These are phyloP conservation scores for Mesitornis unicolor DNA, from an alignment of 2,113 vertebrate species.

Conservation along the genomic window DNA sequence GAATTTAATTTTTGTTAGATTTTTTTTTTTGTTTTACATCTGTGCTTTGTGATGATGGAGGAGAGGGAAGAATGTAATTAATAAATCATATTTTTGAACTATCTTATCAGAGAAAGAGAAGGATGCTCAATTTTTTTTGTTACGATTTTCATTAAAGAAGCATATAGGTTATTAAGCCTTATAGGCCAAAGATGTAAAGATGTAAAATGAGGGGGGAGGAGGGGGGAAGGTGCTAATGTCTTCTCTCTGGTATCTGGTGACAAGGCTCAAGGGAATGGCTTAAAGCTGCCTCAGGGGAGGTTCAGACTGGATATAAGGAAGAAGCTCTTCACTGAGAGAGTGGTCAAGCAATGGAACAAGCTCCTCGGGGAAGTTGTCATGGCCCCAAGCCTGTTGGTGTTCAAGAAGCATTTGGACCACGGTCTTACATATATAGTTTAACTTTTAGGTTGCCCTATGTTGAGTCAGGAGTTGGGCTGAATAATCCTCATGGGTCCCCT, in stretches of 20 bases:
- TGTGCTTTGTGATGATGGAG: neutral
- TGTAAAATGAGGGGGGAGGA: neutral
- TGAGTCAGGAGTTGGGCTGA: neutral
- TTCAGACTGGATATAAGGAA: neutral
- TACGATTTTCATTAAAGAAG: neutral
- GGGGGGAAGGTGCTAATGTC: neutral
- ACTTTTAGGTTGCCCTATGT: neutral
- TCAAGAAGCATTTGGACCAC: rapidly evolving
- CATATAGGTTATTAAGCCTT: neutral
- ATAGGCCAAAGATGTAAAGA: neutral
- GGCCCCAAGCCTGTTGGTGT: neutral
- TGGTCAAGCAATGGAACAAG: neutral
- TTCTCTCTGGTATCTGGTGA: neutral
- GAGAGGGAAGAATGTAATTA: too few relatives aligned
- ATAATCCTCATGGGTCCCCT: neutral
- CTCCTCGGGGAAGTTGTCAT: neutral
- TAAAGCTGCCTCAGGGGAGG: neutral
- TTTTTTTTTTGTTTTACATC: neutral
- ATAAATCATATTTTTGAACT: neutral
- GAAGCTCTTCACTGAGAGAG: neutral
- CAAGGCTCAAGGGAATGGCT: neutral
- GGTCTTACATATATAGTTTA: neutral
- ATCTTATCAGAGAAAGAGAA: neutral
- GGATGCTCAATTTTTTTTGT: neutral
- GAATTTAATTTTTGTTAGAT: neutral